These are phyloP conservation scores for Lasiommata megera DNA, from an alignment of 2,888 invertebrate genomes.

Conservation along the genomic window DNA sequence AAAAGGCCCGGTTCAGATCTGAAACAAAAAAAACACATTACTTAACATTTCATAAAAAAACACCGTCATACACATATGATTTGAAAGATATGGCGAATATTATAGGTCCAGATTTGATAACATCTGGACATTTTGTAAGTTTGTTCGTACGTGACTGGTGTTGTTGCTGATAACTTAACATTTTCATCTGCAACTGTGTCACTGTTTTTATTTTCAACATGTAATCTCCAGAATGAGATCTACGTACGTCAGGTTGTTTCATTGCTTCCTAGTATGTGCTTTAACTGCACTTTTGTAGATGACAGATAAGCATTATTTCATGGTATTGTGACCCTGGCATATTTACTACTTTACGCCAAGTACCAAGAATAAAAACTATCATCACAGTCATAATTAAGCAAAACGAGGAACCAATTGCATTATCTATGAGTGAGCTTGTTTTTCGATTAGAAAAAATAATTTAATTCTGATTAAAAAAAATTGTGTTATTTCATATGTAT, in stretches of 20 bases:
- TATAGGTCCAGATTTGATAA: constrained; percentile 13
- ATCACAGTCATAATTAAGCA: too few species aligned
- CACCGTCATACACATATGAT: neutral
- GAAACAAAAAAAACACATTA: neutral
- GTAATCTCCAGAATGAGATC: constrained; percentile 3
- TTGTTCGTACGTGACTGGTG: constrained; percentile 21
- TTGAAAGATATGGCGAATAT: neutral
- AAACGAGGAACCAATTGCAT: too few species aligned
- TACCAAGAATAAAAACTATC: too few species aligned
- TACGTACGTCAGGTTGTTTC: constrained; percentile 8
- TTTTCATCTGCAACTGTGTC: constrained; percentile 26
- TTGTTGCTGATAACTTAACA: constrained; percentile 27
- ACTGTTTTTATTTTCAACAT: constrained; percentile 13
- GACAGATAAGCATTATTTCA: neutral
- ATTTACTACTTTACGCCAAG: too few species aligned
- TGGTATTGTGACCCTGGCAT: too few species aligned
- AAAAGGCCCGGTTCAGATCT: neutral
- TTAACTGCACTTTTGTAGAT: constrained; percentile 5
- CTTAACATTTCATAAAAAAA: neutral
- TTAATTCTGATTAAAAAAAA: too few species aligned
- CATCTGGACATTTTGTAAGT: constrained; percentile 22
- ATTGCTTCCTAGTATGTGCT: constrained; percentile 12
- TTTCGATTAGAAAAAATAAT: too few species aligned
- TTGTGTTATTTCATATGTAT: too few species aligned
- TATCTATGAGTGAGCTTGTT: too few species aligned